phyloP scores from a whole-genome alignment of 2,797 vertebrate species.

The Microcaecilia unicolor region DNA sequence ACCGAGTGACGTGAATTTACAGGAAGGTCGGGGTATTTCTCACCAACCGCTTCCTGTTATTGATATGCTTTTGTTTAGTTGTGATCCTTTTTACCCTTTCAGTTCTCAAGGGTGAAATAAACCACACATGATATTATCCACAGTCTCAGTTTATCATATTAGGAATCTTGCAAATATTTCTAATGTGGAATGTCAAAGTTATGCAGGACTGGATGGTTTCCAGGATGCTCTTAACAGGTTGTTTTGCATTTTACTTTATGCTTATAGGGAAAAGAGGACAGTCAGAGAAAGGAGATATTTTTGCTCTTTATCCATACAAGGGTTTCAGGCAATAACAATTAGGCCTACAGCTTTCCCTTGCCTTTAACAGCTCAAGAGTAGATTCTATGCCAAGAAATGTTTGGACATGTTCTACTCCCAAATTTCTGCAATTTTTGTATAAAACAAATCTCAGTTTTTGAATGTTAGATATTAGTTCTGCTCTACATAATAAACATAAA shows the following conservation, averaged over 20 bases:
- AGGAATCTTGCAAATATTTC: conserved; percentile 34
- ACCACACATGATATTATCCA: conserved; percentile 55
- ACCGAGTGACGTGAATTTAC: conserved; percentile 89
- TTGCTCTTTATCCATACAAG: background rate
- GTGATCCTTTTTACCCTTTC: conserved; percentile 68
- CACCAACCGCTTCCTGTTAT: conserved; percentile 99
- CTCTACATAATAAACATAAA: too few species aligned
- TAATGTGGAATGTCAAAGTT: conserved; percentile 1
- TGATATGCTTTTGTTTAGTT: conserved; percentile 94
- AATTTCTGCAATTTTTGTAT: too few species aligned
- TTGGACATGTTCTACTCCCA: too few species aligned
- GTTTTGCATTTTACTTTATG: conserved; percentile 34
- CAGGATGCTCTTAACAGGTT: conserved; percentile 23
- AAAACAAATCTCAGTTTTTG: too few species aligned
- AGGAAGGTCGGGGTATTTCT: conserved; percentile 96
- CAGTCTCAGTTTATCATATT: conserved; percentile 32
- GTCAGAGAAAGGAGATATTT: background rate
- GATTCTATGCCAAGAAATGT: too few species aligned
- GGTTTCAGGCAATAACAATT: background rate
- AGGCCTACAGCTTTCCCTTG: too few species aligned
- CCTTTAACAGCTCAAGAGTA: too few species aligned
- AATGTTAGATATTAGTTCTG: too few species aligned
- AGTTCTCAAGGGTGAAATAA: conserved; percentile 86
- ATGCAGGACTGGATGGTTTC: conserved; percentile 11
- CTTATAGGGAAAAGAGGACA: background rate